These are phyloP conservation scores for Galerucella nymphaeae DNA, from an alignment of 2,888 invertebrate species.

Conservation along the genomic window DNA sequence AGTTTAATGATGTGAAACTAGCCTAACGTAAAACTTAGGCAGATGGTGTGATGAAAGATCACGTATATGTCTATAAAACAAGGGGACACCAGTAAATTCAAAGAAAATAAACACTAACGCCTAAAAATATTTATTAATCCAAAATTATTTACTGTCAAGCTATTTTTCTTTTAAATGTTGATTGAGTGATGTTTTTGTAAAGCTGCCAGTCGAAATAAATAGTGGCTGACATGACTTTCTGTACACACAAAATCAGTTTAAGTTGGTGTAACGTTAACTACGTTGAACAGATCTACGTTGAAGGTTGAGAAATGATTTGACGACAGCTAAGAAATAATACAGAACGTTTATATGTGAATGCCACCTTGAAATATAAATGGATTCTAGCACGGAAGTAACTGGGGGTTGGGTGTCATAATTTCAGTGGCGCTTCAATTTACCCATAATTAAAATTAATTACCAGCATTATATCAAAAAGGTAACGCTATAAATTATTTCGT, in stretches of 20 bases:
- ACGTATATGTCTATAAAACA: too few relatives aligned
- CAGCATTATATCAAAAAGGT: background rate
- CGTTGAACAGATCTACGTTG: conserved; percentile 47
- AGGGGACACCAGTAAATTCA: too few relatives aligned
- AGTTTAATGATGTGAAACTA: too few relatives aligned
- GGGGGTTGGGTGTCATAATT: conserved; percentile 4
- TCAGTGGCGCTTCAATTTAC: background rate
- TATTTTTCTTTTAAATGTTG: conserved; percentile 40
- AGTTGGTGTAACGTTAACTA: conserved; percentile 46
- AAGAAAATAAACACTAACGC: conserved; percentile 24
- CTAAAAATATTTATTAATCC: conserved; percentile 32
- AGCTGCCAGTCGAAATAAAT: conserved; percentile 43
- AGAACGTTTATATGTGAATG: conserved; percentile 35
- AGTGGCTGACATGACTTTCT: conserved; percentile 44
- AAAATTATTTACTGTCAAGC: conserved; percentile 41
- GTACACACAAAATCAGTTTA: conserved; percentile 46
- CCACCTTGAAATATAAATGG: conserved; percentile 29
- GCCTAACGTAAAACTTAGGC: too few relatives aligned
- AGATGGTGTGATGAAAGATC: too few relatives aligned
- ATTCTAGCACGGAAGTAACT: conserved; percentile 21
- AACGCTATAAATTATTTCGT: background rate
- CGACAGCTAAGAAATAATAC: conserved; percentile 48
- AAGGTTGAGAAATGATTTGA: conserved; percentile 51
- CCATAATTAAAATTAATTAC: background rate
- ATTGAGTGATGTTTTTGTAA: conserved; percentile 41